Percentiles rank a stretch among this genome's conserved stretches.
These are phyloP conservation scores for Agriopis aurantiaria DNA, from an alignment of 2,888 invertebrate species.

Conservation along the genomic window DNA sequence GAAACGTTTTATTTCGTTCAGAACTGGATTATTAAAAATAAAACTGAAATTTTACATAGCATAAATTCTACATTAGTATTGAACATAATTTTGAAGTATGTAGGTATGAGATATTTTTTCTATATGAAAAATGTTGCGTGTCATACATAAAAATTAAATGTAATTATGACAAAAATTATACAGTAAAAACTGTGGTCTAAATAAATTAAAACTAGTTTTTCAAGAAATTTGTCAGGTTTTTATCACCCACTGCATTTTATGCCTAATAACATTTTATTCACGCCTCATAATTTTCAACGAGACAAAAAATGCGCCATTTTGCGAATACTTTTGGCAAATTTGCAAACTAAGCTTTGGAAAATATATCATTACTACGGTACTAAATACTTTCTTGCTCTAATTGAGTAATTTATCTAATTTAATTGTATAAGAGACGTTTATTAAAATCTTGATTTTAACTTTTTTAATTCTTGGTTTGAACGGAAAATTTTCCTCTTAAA, in stretches of 20 bases:
- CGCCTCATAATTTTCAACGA: constrained; percentile 42
- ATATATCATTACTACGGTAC: constrained; percentile 34
- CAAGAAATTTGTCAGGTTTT: background rate
- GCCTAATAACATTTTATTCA: constrained; percentile 27
- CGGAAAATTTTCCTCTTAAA: too few relatives aligned
- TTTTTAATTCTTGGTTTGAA: too few relatives aligned
- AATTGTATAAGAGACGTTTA: background rate
- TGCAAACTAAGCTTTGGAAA: constrained; percentile 34
- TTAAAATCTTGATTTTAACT: too few relatives aligned
- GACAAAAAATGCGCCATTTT: constrained; percentile 16
- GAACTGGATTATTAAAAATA: too few relatives aligned
- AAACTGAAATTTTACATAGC: too few relatives aligned
- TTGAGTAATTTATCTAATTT: constrained; percentile 7
- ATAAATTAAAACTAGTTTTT: constrained; percentile 11
- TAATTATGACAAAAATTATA: too few relatives aligned
- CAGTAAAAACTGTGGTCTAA: constrained; percentile 1
- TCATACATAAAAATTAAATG: too few relatives aligned
- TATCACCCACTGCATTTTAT: constrained; percentile 17
- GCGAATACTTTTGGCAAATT: constrained; percentile 33
- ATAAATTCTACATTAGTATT: too few relatives aligned
- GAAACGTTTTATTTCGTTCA: too few relatives aligned
- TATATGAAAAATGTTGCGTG: too few relatives aligned
- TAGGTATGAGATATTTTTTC: too few relatives aligned
- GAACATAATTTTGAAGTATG: too few relatives aligned
- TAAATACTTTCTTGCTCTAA: constrained; percentile 24